A percentile compares a stretch with the other conserved stretches of the same genome.
Conservation (phyloP, 2,888 invertebrate species). For the Alviniconcha strummeri region DNA sequence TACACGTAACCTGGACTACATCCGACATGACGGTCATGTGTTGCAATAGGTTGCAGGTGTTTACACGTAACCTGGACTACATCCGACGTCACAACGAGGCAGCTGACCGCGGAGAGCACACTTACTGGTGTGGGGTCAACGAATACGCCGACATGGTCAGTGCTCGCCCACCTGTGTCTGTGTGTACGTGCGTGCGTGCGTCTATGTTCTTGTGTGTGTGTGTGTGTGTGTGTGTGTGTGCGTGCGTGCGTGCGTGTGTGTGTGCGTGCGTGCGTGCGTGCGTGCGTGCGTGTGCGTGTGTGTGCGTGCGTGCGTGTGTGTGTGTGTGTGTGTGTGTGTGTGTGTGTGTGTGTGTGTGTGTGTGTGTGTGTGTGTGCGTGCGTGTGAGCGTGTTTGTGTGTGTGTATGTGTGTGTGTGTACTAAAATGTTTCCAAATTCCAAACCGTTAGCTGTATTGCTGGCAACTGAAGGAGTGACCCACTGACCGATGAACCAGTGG, state of each 20-base stretch:
- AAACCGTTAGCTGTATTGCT: no score
- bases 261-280: not conserved
- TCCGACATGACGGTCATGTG: constrained; percentile 46
- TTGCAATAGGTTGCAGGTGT: not conserved
- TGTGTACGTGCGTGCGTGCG: not conserved
- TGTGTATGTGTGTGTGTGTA: no score
- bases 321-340: not conserved
- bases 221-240: constrained; percentile 1
- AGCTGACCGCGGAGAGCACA: constrained; percentile 52
- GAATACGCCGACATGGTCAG: constrained; percentile 77
- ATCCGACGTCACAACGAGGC: constrained; percentile 58
- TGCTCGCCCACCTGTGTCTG: not conserved
- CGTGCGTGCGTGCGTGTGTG: not conserved
- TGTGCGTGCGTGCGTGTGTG: not conserved
- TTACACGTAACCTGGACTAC: constrained; percentile 42
- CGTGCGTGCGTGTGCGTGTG: not conserved
- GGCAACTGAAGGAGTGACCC: no score
- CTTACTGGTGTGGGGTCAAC: constrained; percentile 61
- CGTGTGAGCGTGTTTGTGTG: no score
- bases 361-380: no score
- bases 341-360: not conserved
- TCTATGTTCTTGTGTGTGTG: not conserved
- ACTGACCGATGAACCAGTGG: no score
- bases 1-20: constrained; percentile 44
- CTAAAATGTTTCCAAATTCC: no score